phyloP scores from a whole-genome alignment of 2,797 vertebrate genomes.

The Lindbergichthys nudifrons region DNA sequence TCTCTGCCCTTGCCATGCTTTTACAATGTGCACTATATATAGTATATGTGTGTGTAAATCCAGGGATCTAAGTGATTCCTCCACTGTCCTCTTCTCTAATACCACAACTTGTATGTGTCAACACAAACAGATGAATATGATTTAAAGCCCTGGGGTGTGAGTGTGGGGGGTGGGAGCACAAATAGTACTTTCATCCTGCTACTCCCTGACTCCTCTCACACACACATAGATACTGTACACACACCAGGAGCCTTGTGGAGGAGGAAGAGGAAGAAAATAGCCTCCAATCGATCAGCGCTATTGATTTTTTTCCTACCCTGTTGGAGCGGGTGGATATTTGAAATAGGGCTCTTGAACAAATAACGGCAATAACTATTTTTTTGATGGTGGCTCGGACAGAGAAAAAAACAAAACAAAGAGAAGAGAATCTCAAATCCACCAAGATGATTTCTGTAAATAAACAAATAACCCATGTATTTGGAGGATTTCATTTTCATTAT shows the following conservation, averaged over 20 bases:
- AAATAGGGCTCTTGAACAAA: conserved; percentile 80
- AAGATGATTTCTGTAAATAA: conserved; percentile 15
- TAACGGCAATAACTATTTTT: conserved; percentile 75
- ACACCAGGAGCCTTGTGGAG: conserved; percentile 49
- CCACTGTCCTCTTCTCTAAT: conserved; percentile 65
- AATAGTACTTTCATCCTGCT: conserved; percentile 57
- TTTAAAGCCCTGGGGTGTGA: conserved; percentile 58
- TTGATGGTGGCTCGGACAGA: conserved; percentile 38
- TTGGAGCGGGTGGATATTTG: conserved; percentile 78
- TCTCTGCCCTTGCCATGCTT: conserved; percentile 45
- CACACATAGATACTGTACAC: conserved; percentile 42
- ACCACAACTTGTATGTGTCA: conserved; percentile 74
- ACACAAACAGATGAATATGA: conserved; percentile 72
- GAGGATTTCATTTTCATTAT: conserved; percentile 13
- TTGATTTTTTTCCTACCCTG: conserved; percentile 82
- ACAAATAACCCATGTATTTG: conserved; percentile 1
- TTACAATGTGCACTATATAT: conserved; percentile 31
- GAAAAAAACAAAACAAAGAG: neutral
- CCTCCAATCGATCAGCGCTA: conserved; percentile 77
- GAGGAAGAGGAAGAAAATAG: conserved; percentile 74
- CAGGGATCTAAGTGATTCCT: conserved; percentile 60
- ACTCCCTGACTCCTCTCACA: no score
- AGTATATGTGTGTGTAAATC: conserved; percentile 36
- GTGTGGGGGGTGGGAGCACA: conserved; percentile 20
- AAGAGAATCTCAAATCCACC: conserved; percentile 8